These are phyloP conservation scores for Pangasius mekongensis DNA, from an alignment of 2,797 vertebrate genomes.

Conservation along the genomic window DNA sequence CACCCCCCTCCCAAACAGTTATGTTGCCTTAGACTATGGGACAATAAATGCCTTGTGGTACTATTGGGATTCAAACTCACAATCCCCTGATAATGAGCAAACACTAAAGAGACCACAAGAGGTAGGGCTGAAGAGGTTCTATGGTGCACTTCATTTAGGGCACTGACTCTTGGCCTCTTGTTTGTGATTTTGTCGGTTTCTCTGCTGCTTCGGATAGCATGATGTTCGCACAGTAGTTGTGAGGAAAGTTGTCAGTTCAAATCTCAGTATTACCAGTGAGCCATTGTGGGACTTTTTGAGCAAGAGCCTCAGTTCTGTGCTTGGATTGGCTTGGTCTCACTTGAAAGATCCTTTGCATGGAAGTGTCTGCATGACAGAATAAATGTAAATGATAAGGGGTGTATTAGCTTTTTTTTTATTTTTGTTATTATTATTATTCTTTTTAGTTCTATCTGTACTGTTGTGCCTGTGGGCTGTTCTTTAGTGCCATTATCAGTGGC, in stretches of 20 bases:
- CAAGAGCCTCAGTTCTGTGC: neutral
- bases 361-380: neutral
- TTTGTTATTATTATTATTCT: neutral
- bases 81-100: no score
- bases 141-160: neutral
- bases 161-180: neutral
- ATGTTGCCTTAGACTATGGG: neutral
- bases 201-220: neutral
- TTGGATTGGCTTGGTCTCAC: neutral
- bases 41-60: neutral
- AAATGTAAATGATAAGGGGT: neutral
- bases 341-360: neutral
- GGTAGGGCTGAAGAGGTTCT: neutral
- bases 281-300: neutral
- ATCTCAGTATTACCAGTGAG: neutral
- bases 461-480: slow-evolving; percentile 48
- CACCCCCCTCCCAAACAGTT: neutral
- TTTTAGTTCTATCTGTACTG: slow-evolving; percentile 38
- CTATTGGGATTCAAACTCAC: neutral
- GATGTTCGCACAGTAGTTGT: neutral
- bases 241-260: neutral
- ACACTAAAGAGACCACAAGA: neutral
- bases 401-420: neutral
- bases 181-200: slow-evolving; percentile 1
- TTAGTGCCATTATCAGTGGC: slow-evolving; percentile 43